phyloP scores from a whole-genome alignment of 2,113 vertebrate species.

The Empidonax traillii region DNA sequence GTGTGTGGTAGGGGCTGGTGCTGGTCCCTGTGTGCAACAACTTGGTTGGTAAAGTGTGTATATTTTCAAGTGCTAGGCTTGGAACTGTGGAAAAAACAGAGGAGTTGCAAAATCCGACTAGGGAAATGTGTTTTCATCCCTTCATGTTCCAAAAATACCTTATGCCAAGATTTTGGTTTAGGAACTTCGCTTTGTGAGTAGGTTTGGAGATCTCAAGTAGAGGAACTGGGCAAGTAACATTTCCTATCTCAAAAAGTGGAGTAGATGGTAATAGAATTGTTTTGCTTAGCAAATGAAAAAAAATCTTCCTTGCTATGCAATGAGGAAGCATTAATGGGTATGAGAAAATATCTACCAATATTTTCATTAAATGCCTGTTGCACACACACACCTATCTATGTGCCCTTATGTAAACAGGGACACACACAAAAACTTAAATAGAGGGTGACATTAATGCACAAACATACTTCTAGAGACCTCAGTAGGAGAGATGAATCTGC shows the following conservation, averaged over 20 bases:
- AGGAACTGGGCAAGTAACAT: background rate
- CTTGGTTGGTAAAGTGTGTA: background rate
- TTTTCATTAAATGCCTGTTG: background rate
- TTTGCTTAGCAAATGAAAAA: background rate
- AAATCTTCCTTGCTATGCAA: background rate
- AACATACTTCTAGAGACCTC: background rate
- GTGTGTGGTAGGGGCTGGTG: background rate
- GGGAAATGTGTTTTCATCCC: background rate
- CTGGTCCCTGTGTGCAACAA: background rate
- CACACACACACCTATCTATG: background rate
- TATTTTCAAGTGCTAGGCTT: background rate
- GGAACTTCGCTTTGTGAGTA: background rate
- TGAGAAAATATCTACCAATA: background rate
- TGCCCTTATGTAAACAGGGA: background rate
- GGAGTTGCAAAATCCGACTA: background rate
- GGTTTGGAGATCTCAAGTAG: background rate
- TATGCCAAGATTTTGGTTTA: background rate
- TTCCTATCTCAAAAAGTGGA: background rate
- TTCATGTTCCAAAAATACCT: background rate
- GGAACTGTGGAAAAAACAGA: background rate
- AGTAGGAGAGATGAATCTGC: background rate
- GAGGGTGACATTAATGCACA: background rate
- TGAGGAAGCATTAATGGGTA: background rate
- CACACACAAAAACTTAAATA: background rate
- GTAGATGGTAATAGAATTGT: background rate